Evolutionary conservation across 2,113 vertebrate genomes (phyloP), one percentile per base, ranked within the genome.

Genomic region (Periophthalmus modestus): DNA sequence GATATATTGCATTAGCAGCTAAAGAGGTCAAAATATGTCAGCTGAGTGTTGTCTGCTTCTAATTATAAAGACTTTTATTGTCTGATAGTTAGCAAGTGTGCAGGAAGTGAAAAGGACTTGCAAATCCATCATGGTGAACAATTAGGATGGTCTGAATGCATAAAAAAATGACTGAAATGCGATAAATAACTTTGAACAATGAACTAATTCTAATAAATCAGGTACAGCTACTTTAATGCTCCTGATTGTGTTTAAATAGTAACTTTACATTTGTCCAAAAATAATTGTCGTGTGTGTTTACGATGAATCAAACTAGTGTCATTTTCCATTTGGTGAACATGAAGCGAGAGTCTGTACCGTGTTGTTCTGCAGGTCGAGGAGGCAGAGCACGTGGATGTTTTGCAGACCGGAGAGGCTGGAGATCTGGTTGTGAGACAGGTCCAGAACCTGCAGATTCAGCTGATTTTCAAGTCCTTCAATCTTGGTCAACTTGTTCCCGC

Each of bases 351-450:
- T 14, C 4, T 14, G 47, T 93, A 99, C 98, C 96, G 94, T 91
- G 86, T 99, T 99, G 5, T 92, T 85, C 73, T 98, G 92, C 2
- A 99, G 87, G 89, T 95, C 90, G 82, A 98, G 82, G 7, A 62
- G 66, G 81, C 95, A 92, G 15, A 99, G 87, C 0, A 95, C 78
- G 14, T 90, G 70, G 0, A 96, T 94, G 7, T 77, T 91, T 77
- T 95, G 92, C 61, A 99, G 88, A 28, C 97, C 97, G 63, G 91
- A 85, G 14, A 98, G 91, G 47, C 90, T 93, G 15, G 76, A 89
- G 74, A 98, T 96, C 74, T 85, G 86, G 89, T 99, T 99, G 48
- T 79, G 65, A 33, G 96, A 96, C 89, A 99, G 83, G 74, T 98
- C 95, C 36, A 99, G 72, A 1, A 86, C 80, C 83, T 89, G 94